These are phyloP conservation scores for Sanderia malayensis DNA, from an alignment of 30 jellyfish, hydroid and myxozoan species.

Conservation along the genomic window DNA sequence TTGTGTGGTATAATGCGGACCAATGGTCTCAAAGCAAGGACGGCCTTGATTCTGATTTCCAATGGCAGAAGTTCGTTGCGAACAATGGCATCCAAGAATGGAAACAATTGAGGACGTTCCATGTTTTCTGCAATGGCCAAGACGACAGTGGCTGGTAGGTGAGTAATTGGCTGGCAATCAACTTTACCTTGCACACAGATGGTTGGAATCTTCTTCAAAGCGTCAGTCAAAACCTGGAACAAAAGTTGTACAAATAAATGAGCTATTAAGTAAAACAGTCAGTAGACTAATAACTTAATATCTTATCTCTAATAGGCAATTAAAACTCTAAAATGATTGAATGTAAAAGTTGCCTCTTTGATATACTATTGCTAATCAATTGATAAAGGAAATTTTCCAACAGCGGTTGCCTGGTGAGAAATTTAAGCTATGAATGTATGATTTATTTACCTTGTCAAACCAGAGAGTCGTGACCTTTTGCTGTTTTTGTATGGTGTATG, in stretches of 20 bases:
- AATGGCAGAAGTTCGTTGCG: constrained; percentile 27
- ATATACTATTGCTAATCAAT: too few species aligned
- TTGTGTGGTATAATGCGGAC: constrained; percentile 19
- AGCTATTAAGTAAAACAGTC: too few species aligned
- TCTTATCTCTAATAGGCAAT: too few species aligned
- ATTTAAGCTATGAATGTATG: too few species aligned
- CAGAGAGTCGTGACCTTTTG: constrained; percentile 16
- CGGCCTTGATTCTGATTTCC: constrained; percentile 54
- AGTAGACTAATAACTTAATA: too few species aligned
- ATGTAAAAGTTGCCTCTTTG: too few species aligned
- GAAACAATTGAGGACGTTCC: constrained; percentile 46
- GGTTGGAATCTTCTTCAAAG: constrained; percentile 8
- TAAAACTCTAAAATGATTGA: too few species aligned
- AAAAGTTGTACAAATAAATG: background rate
- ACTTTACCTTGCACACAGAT: constrained; percentile 6
- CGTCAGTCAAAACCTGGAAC: constrained; percentile 26
- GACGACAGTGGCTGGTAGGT: constrained; percentile 50
- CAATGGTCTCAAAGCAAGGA: constrained; percentile 59
- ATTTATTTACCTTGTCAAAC: constrained; percentile 47
- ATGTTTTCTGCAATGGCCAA: constrained; percentile 53
- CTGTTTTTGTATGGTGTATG: constrained; percentile 19
- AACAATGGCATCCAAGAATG: constrained; percentile 26
- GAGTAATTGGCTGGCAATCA: constrained; percentile 16
- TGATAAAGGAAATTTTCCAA: too few species aligned
- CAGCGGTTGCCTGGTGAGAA: too few species aligned